Conservation (phyloP, 1,140 invertebrate genomes). For the Drosophila ohnishii region DNA sequence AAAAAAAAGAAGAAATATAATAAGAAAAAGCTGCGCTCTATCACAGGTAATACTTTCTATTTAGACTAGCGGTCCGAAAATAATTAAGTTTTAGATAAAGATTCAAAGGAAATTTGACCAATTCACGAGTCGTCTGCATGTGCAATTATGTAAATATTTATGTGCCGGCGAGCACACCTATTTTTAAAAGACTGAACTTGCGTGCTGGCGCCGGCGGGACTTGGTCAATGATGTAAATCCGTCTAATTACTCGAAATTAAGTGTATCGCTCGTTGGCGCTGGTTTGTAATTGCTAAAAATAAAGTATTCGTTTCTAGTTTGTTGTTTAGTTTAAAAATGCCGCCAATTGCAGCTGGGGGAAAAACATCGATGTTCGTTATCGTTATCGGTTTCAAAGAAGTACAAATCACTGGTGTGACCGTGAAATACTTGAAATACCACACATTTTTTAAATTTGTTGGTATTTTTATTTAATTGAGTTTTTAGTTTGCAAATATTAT, state of each 20-base stretch:
- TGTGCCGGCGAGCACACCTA: constrained; percentile 28
- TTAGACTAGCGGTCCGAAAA: too few species aligned
- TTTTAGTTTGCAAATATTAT: not conserved
- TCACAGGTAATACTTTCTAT: constrained; percentile 31
- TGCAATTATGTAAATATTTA: constrained; percentile 55
- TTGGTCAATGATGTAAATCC: constrained; percentile 52
- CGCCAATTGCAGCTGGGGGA: constrained; percentile 10
- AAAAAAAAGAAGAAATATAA: constrained; percentile 1
- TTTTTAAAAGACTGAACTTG: constrained; percentile 50
- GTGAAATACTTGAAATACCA: not conserved
- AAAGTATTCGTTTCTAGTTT: not conserved
- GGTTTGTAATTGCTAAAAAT: constrained; percentile 19
- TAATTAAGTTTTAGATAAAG: not conserved
- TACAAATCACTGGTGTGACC: not conserved
- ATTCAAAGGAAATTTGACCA: constrained; percentile 15
- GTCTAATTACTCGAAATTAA: constrained; percentile 37
- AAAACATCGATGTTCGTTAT: not conserved
- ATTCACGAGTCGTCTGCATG: constrained; percentile 48
- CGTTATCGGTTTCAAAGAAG: not conserved
- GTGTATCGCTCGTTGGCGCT: constrained; percentile 4
- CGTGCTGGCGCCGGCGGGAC: constrained; percentile 38
- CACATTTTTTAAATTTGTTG: not conserved
- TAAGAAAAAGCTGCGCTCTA: constrained; percentile 15
- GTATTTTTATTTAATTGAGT: not conserved
- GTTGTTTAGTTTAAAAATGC: constrained; percentile 10